Base-by-base conservation (phyloP, 2,797 vertebrate genomes). In the Urophycis tenuis region DNA sequence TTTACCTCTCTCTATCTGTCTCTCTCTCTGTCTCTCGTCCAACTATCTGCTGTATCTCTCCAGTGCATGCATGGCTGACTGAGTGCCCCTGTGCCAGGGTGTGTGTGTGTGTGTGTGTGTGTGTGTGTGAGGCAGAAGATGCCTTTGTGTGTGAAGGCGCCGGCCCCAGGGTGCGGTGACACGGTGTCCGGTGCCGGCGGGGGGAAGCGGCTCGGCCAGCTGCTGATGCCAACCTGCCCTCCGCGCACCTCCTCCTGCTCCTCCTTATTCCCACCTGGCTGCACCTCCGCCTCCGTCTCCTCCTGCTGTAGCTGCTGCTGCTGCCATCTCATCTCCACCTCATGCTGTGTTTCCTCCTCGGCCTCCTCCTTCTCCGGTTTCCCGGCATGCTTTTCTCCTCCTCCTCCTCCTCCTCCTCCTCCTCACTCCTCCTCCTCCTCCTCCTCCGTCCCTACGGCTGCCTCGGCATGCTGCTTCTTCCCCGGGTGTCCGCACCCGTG, bases 401-500 rank as follows among this genome's bases (percentile, higher is more conserved):
- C 49, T 60, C 49, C 49, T 60, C 49, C 5, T 53, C 49, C 49
- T 17, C 49, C 22, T n/a, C 53, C 53, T 60, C 53, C 22, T 60
- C 36, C 39, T 41, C 39, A 15, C 53, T 19, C 53, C 53, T 60
- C 53, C 53, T 60, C 75, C 30, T 82, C 82, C 49, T 73, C 78
- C 82, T 82, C 77, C 53, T n/a, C 91, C 77, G 91, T 12, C 39
- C 8, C 39, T 11, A 8, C 39, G 25, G n/a, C 53, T 25, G 53
- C n/a, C 22, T 22, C 25, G 53, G 25, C 91, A 35, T 92, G 92
- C 17, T 90, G 93, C 91, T 93, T 93, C 84, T 93, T 93, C 84
- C 94, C 94, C 88, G 89, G 94, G 85, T 91, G 93, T 80, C 94
- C 94, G 0, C 86, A 60, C 53, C 53, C 88, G 80, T 93, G 87